A percentile compares a stretch with the other conserved stretches of the same genome.
phyloP scores from a whole-genome alignment of 1,140 invertebrate genomes.

The Dendroctonus ponderosae region DNA sequence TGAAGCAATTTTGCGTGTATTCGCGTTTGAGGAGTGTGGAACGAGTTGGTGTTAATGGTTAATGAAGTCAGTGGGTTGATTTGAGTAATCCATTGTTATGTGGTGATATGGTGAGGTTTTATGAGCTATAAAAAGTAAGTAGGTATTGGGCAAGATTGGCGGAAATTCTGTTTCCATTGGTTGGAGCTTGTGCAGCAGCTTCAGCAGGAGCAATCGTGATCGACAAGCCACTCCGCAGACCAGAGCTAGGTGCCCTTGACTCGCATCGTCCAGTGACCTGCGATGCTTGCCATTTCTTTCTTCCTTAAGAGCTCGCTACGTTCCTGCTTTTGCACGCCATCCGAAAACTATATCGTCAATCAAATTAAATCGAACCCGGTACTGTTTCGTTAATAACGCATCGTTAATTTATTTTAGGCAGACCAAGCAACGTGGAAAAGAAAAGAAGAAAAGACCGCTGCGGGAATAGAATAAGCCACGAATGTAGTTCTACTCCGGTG shows the following conservation, averaged over 20 bases:
- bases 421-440: slow-evolving; percentile 17
- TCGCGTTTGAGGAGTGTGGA: no score
- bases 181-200: slow-evolving; percentile 12
- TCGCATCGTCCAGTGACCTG: slow-evolving; percentile 33
- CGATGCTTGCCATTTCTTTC: slow-evolving; percentile 35
- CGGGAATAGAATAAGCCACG: slow-evolving; percentile 25
- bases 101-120: no score
- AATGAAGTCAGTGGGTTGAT: no score
- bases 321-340: slow-evolving; percentile 31
- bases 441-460: slow-evolving; percentile 26
- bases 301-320: slow-evolving; percentile 28
- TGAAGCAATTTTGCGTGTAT: no score
- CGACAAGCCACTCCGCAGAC: slow-evolving; percentile 23
- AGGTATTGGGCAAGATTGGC: slow-evolving; percentile 8
- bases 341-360: slow-evolving; percentile 31
- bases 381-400: slow-evolving; percentile 29
- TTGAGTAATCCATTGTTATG: no score
- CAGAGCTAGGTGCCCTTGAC: slow-evolving; percentile 31
- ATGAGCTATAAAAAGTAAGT: background rate
- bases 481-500: slow-evolving; percentile 20
- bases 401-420: slow-evolving; percentile 27
- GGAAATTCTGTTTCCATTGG: slow-evolving; percentile 10
- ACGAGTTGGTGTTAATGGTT: no score
- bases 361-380: slow-evolving; percentile 32
- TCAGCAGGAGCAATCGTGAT: slow-evolving; percentile 19